Evolutionary conservation across 1,140 invertebrate genomes (phyloP).

Genomic region (Bathynomus jamesi): DNA sequence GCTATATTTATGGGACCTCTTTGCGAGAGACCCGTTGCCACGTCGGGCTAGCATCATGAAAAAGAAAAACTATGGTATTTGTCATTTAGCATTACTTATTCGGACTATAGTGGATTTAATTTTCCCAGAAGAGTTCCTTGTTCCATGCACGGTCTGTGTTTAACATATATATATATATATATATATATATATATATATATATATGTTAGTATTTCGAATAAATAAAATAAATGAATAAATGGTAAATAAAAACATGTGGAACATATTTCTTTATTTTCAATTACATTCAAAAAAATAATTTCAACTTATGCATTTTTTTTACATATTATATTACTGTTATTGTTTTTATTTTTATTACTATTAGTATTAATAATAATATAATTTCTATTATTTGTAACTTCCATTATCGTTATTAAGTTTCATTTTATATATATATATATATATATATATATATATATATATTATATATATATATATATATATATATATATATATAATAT

Average conservation of each 20-base stretch:
- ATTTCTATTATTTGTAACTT: not conserved
- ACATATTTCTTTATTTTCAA: too few relatives aligned
- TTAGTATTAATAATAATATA: not conserved
- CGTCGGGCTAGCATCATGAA: too few relatives aligned
- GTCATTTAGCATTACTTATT: too few relatives aligned
- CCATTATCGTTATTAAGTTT: not conserved
- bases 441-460: not conserved
- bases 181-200: not conserved
- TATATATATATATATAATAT: slow-evolving; percentile 2
- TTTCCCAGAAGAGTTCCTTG: too few relatives aligned
- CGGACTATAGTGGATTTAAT: too few relatives aligned
- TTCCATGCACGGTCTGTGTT: too few relatives aligned
- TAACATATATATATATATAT: not conserved
- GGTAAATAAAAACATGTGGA: not conserved
- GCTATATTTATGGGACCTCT: too few relatives aligned
- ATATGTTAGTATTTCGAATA: not conserved
- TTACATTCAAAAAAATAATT: too few relatives aligned
- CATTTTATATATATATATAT: not conserved
- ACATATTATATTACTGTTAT: not conserved
- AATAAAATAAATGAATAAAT: not conserved
- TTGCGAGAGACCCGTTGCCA: too few relatives aligned
- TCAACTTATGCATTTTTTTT: not conserved
- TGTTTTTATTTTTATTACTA: not conserved
- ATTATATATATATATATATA: not conserved
- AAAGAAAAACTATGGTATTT: too few relatives aligned